Base-by-base conservation (phyloP, 2,888 invertebrate species). In the Macroteleia sp. region DNA sequence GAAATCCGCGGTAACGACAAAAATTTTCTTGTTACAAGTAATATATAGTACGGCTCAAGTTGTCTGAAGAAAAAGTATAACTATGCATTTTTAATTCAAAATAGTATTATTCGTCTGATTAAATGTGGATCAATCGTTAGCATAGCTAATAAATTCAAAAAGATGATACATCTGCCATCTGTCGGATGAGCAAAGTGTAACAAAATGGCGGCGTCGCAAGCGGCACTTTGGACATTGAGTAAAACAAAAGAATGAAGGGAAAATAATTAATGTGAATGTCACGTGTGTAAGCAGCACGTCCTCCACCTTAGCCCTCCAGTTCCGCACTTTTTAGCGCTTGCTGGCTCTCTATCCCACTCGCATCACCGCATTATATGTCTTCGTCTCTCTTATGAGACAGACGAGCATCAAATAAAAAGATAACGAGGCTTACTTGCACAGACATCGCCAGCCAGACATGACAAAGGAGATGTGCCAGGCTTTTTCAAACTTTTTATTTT, bases 211-310 rank as follows among this genome's bases (percentile, higher is more conserved):
- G 57, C 36, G 36, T 39, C 17, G 41, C 56, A 32, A 73, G 44
- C 69, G 36, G 32, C 54, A 34, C 70, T 77, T 59, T 64, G 70
- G 48, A 64, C 28, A 28, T 10, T 39, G 66, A 32, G 14, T 19
- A 52, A 74, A 74, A 70, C 74, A 67, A 74, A 76, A 70, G 70
- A 75, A 84, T 79, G 83, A 85, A 85, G 84, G 83, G 87, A 87
- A 88, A 88, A 88, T 88, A 89, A 89, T 89, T 88, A 88, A 88
- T 89, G 88, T 85, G 83, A 84, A 83, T 84, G 86, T 88, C 88
- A 88, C 86, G 82, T 86, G 85, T 85, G 83, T 86, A 77, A 73
- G 71, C 77, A 67, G 64, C 48, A 57, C 39, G 69, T 71, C 46
- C 67, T 70, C 50, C 54, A 54, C 70, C 81, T 81, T 71, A 67